Base-by-base conservation (phyloP, 2,113 vertebrate genomes). In the Triplophysa dalaica region DNA sequence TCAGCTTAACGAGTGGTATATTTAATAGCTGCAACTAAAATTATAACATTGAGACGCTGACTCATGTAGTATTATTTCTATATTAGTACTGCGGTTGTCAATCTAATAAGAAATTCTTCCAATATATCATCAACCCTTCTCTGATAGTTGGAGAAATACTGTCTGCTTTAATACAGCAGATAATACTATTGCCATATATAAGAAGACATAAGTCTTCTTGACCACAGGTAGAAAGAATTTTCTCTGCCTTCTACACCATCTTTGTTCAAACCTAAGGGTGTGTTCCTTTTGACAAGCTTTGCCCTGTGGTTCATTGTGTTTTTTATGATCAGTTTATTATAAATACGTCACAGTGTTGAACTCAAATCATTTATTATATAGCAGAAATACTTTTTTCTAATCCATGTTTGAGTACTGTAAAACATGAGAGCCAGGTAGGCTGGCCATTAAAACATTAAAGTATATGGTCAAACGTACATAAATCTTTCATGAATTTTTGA, bases 191-290 rank as follows among this genome's bases (percentile, higher is more conserved):
- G 48, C 22, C 14, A 8, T 54, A 54, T 17, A 17, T 70, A 72
- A 72, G 54, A 54, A 56, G n/a, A 56, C 17, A 33, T 21, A 21
- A 73, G 29, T 24, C 5, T 41, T 73, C 70, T 43, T 60, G 70
- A 14, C 29, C 54, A 43, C 54, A 74, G n/a, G 70, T 61, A 38
- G 54, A 74, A 22, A 61, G 33, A 56, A 29, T 43, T 12, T 14
- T 22, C 58, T 74, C 0, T 22, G n/a, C 38, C 14, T 70, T 52
- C 43, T 70, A 22, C 70, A 64, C 66, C 73, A 52, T n/a, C 78
- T n/a, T 11, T 72, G 38, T 70, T 70, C 60, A 83, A 76, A 21
- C 66, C 17, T n/a, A 76, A 50, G 66, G 82, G 77, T 29, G 82
- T 76, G 63, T 52, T 60, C 41, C 70, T 72, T 63, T 43, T 13